Evolutionary conservation across 2,888 invertebrate species (phyloP), one percentile per base, ranked within the genome.

Genomic region (Caenorhabditis wallacei): DNA sequence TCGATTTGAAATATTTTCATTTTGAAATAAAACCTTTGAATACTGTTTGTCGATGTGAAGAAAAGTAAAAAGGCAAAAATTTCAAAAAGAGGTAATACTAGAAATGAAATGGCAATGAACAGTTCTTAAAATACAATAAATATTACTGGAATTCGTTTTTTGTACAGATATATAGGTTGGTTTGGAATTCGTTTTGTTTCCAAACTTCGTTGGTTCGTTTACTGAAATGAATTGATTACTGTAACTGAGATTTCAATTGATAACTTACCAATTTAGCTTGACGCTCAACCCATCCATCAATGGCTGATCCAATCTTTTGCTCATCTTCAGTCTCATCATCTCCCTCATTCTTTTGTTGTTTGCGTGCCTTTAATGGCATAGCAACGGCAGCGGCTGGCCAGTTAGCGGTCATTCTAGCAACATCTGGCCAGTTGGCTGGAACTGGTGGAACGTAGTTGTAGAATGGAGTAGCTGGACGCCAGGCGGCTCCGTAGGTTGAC

Each of bases 361-460:
- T 79, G 7, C 82, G 79, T 18, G 85, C 86, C 71, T 85, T 85
- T 66, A 88, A 75, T 48, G 89, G 89, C 75, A 87, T 84, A 10
- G 86, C 89, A 61, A 89, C 85, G 61, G 89, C 89, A 40, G 87
- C 86, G n/a, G 88, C 88, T 56, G 90, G 89, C 88, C 90, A 89
- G 80, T 85, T 85, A 69, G 88, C 88, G 78, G 88, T 87, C 78
- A 88, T 82, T 70, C 85, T 76, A 72, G 82, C 74, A 37, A 87
- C 87, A 71, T 88, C 83, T 30, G 88, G 90, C 92, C 92, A 92
- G 87, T 92, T 92, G 76, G 91, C 89, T 40, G 92, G 92, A 63
- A 91, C 88, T 40, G 92, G 92, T 35, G 92, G 92, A 20, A 90
- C 90, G 87, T 92, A 92, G 87, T 90, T 90, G 89, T 90, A 92